phyloP scores from a whole-genome alignment of 2,113 vertebrate species.

The Macrotus californicus region DNA sequence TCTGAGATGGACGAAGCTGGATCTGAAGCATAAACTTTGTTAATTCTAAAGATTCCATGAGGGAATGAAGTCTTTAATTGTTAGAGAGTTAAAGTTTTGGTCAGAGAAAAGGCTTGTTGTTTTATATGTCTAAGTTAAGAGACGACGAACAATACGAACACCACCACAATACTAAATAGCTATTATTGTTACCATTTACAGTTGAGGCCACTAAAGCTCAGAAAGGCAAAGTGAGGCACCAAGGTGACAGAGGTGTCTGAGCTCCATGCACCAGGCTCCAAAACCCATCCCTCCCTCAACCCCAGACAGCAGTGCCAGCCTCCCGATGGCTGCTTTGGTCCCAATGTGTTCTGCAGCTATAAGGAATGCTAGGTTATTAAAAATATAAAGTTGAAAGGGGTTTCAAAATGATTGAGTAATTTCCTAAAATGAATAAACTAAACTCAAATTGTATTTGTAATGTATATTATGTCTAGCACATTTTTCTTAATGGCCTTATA shows the following conservation, averaged over 20 bases:
- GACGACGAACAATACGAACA: not conserved
- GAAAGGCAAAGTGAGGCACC: not conserved
- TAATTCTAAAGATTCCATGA: not conserved
- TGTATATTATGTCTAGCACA: not conserved
- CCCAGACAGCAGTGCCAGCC: not conserved
- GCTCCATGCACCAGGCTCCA: too few species aligned
- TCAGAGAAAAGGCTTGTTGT: not conserved
- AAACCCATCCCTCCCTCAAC: not conserved
- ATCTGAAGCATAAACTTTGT: not conserved
- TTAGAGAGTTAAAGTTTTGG: not conserved
- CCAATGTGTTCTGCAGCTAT: not conserved
- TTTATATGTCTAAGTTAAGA: not conserved
- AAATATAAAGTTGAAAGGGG: not conserved
- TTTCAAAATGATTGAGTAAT: not conserved
- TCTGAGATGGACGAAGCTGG: not conserved
- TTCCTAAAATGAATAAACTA: not conserved
- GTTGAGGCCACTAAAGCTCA: not conserved
- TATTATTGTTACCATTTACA: not conserved
- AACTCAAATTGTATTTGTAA: not conserved
- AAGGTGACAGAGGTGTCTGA: not conserved
- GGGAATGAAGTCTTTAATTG: not conserved
- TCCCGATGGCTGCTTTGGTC: not conserved
- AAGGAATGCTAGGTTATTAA: not conserved
- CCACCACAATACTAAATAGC: not conserved
- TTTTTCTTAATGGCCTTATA: not conserved